phyloP scores from a whole-genome alignment of 2,797 vertebrate genomes.

The Microctenopoma stevenorrisi region DNA sequence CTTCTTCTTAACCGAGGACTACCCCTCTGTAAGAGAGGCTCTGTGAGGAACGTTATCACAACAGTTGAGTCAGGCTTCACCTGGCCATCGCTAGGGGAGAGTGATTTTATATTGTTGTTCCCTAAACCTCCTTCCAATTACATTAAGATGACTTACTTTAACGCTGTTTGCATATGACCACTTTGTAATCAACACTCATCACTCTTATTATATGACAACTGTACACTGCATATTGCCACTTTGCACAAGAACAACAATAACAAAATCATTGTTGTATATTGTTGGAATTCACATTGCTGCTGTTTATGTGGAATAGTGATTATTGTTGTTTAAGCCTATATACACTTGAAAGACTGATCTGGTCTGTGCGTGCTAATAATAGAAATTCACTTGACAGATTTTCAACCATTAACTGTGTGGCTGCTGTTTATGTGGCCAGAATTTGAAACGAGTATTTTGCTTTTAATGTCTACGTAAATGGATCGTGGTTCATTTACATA shows the following conservation, averaged over 20 bases:
- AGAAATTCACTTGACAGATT: conserved; percentile 36
- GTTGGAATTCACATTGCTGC: background rate
- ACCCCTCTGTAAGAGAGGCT: too few relatives aligned
- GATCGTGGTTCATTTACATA: conserved; percentile 46
- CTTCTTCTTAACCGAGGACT: too few relatives aligned
- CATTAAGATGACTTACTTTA: too few relatives aligned
- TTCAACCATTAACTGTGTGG: conserved; percentile 27
- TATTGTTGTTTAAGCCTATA: conserved; percentile 1
- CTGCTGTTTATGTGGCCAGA: conserved; percentile 36
- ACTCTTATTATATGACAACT: background rate
- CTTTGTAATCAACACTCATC: background rate
- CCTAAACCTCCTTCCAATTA: too few relatives aligned
- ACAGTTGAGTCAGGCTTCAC: too few relatives aligned
- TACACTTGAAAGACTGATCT: conserved; percentile 14
- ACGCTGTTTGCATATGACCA: too few relatives aligned
- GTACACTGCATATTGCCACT: background rate
- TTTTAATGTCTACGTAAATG: conserved; percentile 39
- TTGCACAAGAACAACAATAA: background rate
- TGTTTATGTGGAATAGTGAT: conserved; percentile 2
- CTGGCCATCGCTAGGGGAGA: too few relatives aligned
- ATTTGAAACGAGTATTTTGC: conserved; percentile 41
- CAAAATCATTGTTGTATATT: background rate
- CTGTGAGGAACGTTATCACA: too few relatives aligned
- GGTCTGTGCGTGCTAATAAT: conserved; percentile 19
- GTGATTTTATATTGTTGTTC: too few relatives aligned